Conservation (phyloP, 2,888 invertebrate species). For the Xanthia togata region DNA sequence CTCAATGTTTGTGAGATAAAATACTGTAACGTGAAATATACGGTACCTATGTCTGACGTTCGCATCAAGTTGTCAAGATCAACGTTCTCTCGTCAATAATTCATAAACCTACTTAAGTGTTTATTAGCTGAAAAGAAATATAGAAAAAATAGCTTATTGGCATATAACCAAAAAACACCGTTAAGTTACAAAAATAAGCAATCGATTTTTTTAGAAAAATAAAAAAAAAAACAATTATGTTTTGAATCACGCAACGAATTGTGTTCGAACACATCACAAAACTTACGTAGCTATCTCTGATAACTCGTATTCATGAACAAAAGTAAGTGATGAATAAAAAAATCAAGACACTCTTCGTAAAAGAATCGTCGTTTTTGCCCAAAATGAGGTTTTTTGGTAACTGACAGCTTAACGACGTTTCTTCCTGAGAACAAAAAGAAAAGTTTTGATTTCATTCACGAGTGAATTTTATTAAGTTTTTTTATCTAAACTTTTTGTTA, state of each 20-base stretch:
- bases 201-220: background rate
- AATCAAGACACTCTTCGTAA: background rate
- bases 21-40: conserved; percentile 1
- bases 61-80: conserved; percentile 21
- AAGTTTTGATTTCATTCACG: conserved; percentile 21
- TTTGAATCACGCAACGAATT: background rate
- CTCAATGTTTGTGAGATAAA: no score
- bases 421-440: conserved; percentile 18
- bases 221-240: background rate
- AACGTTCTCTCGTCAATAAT: background rate
- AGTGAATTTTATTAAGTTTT: conserved; percentile 3
- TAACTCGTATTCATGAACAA: conserved; percentile 8
- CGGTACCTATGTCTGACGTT: background rate
- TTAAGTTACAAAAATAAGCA: background rate
- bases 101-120: background rate
- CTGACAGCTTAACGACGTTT: conserved; percentile 31
- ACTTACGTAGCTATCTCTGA: background rate
- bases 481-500: background rate
- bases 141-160: background rate
- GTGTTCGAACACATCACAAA: background rate
- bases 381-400: conserved; percentile 11
- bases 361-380: background rate
- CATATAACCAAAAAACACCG: background rate
- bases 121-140: background rate
- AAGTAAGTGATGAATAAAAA: background rate